Percentiles rank a stretch among this genome's conserved stretches.
Evolutionary conservation across 2,888 invertebrate genomes (phyloP).

Genomic region (Hofmannophila pseudospretella): DNA sequence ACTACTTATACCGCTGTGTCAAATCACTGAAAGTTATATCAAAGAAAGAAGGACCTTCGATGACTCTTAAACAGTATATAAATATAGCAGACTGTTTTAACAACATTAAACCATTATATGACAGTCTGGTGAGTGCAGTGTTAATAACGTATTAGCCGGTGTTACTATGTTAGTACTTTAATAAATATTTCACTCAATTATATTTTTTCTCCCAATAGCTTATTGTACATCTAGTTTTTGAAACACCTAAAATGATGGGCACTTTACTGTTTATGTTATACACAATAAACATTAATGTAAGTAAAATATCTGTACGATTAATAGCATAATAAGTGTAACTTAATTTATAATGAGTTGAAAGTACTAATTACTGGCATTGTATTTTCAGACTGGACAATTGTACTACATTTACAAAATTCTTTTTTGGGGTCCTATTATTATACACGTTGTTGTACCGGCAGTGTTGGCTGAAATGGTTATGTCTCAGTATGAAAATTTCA

Average conservation of each 20-base stretch:
- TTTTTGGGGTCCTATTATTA: neutral
- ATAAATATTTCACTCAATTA: neutral
- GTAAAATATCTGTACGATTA: too few species aligned
- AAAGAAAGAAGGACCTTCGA: neutral
- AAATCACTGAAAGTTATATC: neutral
- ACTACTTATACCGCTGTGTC: neutral
- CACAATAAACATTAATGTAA: neutral
- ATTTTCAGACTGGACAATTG: neutral
- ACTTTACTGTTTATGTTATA: neutral
- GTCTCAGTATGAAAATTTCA: constrained; percentile 6
- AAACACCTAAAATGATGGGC: neutral
- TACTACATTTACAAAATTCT: neutral
- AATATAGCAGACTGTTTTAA: neutral
- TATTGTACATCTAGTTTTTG: neutral
- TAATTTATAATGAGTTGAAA: neutral
- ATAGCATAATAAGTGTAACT: too few species aligned
- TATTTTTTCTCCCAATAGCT: neutral
- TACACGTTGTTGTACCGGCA: constrained; percentile 9
- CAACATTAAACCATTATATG: neutral
- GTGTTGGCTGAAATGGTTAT: constrained; percentile 9
- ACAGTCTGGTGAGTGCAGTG: neutral
- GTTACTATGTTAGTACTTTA: neutral
- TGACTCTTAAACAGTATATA: neutral
- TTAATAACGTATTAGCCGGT: neutral
- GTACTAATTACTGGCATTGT: too few species aligned